Conservation (phyloP, 92 coral and sea anemone genomes). For the Virgularia gustaviana region DNA sequence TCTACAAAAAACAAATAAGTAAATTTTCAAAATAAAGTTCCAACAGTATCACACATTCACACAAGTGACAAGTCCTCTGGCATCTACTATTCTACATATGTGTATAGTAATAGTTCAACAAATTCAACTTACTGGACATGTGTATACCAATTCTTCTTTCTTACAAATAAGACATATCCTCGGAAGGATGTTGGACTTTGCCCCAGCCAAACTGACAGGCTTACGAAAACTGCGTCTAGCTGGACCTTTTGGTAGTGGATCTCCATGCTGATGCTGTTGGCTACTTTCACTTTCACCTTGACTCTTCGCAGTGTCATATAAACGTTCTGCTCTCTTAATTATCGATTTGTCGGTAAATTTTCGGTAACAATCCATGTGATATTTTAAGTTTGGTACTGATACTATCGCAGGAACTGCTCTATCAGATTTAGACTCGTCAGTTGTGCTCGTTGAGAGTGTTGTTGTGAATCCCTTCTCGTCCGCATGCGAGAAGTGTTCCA, state of each 20-base stretch:
- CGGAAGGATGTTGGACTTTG: not conserved
- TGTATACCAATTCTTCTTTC: not conserved
- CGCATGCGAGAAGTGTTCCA: not conserved
- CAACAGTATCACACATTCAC: not conserved
- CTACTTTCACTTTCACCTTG: not conserved
- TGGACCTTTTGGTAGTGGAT: not conserved
- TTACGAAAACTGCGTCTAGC: not conserved
- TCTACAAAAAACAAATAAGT: too few relatives aligned
- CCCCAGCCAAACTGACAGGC: not conserved
- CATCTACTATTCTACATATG: not conserved
- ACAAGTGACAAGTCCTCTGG: not conserved
- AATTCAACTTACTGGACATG: not conserved
- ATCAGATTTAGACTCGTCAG: too few relatives aligned
- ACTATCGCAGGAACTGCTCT: not conserved
- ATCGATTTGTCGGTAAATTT: not conserved
- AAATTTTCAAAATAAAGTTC: not conserved
- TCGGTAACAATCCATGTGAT: not conserved
- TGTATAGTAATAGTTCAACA: too few relatives aligned
- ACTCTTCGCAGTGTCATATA: not conserved
- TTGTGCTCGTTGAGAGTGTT: too few relatives aligned
- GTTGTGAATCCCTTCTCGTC: not conserved
- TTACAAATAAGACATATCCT: not conserved
- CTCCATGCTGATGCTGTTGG: not conserved
- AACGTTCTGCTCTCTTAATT: not conserved
- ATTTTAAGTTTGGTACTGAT: too few relatives aligned